A percentile compares a stretch with the other conserved stretches of the same genome.
phyloP scores from a whole-genome alignment of 2,797 vertebrate species.

The Characodon lateralis region DNA sequence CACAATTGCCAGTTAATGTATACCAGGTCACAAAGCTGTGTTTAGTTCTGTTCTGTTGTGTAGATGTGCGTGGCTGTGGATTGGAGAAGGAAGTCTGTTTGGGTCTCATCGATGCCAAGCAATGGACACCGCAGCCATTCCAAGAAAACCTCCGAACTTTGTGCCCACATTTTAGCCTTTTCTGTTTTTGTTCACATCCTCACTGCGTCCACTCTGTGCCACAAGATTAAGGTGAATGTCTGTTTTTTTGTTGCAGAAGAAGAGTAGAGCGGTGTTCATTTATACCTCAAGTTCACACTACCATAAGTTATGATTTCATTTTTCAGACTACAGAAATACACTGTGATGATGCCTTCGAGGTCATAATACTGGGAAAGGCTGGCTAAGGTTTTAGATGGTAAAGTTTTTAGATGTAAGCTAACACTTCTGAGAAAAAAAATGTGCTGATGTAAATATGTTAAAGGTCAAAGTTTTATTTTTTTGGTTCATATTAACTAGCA shows the following conservation, averaged over 20 bases:
- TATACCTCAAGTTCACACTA: slow-evolving; percentile 72
- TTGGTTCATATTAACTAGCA: slow-evolving; percentile 57
- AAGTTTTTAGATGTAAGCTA: slow-evolving; percentile 66
- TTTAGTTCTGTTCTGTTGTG: slow-evolving; percentile 23
- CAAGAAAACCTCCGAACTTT: slow-evolving; percentile 4
- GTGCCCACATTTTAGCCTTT: not conserved
- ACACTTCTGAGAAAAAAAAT: slow-evolving; percentile 43
- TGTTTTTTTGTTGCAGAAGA: slow-evolving; percentile 41
- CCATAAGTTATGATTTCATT: slow-evolving; percentile 53
- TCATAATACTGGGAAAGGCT: slow-evolving; percentile 64
- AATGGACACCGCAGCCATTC: slow-evolving; percentile 16
- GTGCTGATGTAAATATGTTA: slow-evolving; percentile 75
- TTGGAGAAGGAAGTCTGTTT: slow-evolving; percentile 6
- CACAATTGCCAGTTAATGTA: slow-evolving; percentile 35
- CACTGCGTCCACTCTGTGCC: slow-evolving; percentile 17
- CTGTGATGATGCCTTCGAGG: slow-evolving; percentile 58
- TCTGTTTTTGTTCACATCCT: slow-evolving; percentile 1
- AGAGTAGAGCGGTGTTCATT: slow-evolving; percentile 54
- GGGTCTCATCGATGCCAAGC: slow-evolving; percentile 23
- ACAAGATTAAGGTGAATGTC: not conserved
- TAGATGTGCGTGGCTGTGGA: slow-evolving; percentile 11
- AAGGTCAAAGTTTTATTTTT: slow-evolving; percentile 43
- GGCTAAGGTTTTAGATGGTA: slow-evolving; percentile 44
- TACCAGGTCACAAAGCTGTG: slow-evolving; percentile 36
- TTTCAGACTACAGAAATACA: slow-evolving; percentile 48